Evolutionary conservation across 2,888 invertebrate genomes (phyloP).

Genomic region (Danaus chrysippus): DNA sequence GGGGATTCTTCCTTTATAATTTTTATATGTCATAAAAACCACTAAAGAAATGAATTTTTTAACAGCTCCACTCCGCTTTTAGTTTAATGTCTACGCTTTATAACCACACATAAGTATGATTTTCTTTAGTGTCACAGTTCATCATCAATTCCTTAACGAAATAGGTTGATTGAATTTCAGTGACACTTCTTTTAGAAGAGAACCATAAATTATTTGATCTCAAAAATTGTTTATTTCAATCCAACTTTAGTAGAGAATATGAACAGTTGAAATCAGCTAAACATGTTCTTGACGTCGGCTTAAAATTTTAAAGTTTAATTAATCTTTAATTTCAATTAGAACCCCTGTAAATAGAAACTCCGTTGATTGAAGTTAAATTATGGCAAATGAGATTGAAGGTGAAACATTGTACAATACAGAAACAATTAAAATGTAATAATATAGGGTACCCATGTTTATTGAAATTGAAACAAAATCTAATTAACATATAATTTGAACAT

Average conservation of each 20-base stretch:
- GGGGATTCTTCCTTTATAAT: not conserved
- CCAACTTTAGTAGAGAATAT: not conserved
- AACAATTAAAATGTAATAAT: not conserved
- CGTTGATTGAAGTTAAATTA: conserved; percentile 18
- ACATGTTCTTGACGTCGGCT: conserved; percentile 21
- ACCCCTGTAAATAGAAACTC: conserved; percentile 24
- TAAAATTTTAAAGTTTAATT: conserved; percentile 30
- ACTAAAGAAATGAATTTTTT: not conserved
- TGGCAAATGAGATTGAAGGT: not conserved
- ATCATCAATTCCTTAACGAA: too few species aligned
- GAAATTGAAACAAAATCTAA: too few species aligned
- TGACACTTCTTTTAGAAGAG: too few species aligned
- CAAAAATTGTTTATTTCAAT: too few species aligned
- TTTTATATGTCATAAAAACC: not conserved
- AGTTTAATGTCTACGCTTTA: too few species aligned
- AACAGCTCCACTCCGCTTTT: not conserved
- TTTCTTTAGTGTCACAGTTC: too few species aligned
- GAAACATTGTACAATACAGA: not conserved
- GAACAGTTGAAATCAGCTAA: not conserved
- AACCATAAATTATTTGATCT: too few species aligned
- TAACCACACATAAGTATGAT: too few species aligned
- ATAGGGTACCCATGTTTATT: too few species aligned
- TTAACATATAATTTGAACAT: too few species aligned
- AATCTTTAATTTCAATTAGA: conserved; percentile 32
- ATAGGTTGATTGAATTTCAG: too few species aligned